Percentiles rank a stretch among this genome's conserved stretches.
Conservation (phyloP, 2,888 invertebrate genomes). For the Endotricha flammealis region DNA sequence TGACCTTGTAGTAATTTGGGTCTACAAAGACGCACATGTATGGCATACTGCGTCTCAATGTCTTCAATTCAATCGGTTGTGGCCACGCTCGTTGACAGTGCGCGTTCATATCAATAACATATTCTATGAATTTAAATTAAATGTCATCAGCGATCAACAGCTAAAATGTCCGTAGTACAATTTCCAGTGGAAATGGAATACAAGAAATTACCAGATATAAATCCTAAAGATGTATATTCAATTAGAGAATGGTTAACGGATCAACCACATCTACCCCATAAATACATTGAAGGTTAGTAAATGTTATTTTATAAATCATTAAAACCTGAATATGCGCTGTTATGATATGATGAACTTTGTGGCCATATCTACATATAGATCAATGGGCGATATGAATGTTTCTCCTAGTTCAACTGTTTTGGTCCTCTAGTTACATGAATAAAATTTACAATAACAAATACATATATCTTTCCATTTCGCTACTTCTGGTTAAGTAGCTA, state of each 20-base stretch:
- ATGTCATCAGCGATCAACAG: constrained; percentile 5
- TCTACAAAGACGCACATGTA: constrained; percentile 10
- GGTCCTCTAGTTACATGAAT: too few species aligned
- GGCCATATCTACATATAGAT: too few species aligned
- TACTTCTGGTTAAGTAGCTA: too few species aligned
- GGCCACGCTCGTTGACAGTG: not conserved
- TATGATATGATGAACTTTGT: too few species aligned
- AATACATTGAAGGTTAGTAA: constrained; percentile 61
- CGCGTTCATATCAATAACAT: not conserved
- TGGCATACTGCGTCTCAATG: not conserved
- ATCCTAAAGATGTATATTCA: constrained; percentile 72
- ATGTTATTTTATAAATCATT: too few species aligned
- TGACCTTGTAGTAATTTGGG: constrained; percentile 21
- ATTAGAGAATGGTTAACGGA: constrained; percentile 78
- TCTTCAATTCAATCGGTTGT: constrained; percentile 11
- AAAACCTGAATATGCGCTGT: too few species aligned
- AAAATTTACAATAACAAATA: too few species aligned
- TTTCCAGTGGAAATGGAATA: constrained; percentile 59
- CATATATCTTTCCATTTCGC: too few species aligned
- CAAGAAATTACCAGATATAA: constrained; percentile 75
- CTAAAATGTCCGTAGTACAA: constrained; percentile 32
- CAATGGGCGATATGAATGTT: too few species aligned
- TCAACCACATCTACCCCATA: constrained; percentile 79
- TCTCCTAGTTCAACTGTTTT: too few species aligned
- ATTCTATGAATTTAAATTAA: not conserved